Evolutionary conservation across 1,140 invertebrate species (phyloP), one percentile per base, ranked within the genome.

Genomic region (Aphis craccivora): DNA sequence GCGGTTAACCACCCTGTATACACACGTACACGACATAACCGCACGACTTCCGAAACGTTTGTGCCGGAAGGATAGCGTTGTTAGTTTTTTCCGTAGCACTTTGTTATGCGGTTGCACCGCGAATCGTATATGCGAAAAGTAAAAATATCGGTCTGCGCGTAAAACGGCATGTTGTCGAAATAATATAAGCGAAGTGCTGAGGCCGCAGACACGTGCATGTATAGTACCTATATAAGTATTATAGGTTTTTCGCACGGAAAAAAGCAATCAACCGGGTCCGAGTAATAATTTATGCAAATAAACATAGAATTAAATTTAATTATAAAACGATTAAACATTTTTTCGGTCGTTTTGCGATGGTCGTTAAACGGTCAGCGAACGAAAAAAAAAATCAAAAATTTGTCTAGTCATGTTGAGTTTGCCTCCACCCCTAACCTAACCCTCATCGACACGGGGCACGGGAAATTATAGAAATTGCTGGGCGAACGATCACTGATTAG

Each of bases 281-380:
- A 76, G 60, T 76, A 76, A 35, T 76, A 76, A 76, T 76, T 76
- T 76, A 76, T 76, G 60, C 14, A 76, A 76, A 76, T 76, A n/a
- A 76, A n/a, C 30, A n/a, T n/a, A 4, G n/a, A 76, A 76, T 76
- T 35, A n/a, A n/a, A 76, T 67, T 67, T 30, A 67, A 67, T n/a
- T n/a, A n/a, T 76, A 76, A 76, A 20, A n/a, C 60, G 60, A 76
- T 76, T 76, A 76, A n/a, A 35, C n/a, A 76, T 76, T 76, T 76
- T 76, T 76, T 76, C 14, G n/a, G 60, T 2, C n/a, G 18, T 76
- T 5, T n/a, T n/a, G 60, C n/a, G n/a, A 67, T 60, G 30, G 55
- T 14, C 11, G 30, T 67, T n/a, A 67, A 67, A 67, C 60, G 60
- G 30, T 67, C 30, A 14, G 9, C 30, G 60, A n/a, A 18, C 48